A percentile compares a stretch with the other conserved stretches of the same genome.
Conservation (phyloP, 2,888 invertebrate genomes). For the Charanyca ferruginea region DNA sequence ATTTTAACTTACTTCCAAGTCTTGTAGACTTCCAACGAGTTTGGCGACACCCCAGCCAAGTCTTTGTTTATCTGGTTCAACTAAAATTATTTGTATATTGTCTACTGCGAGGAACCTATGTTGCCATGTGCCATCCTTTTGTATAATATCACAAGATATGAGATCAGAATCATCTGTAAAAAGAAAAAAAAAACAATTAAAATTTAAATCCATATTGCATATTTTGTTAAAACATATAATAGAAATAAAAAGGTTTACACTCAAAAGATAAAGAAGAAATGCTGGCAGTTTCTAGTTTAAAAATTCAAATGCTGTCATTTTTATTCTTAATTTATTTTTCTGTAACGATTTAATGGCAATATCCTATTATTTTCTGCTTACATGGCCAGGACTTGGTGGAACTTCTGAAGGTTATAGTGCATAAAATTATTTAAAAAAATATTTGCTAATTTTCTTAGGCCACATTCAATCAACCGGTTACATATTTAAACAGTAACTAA, state of each 20-base stretch:
- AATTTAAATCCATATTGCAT: not conserved
- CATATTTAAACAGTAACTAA: too few relatives aligned
- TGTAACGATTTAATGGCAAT: constrained; percentile 5
- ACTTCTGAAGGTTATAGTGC: not conserved
- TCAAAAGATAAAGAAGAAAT: not conserved
- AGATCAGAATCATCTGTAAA: constrained; percentile 98
- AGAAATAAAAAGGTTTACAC: constrained; percentile 1
- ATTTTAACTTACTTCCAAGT: constrained; percentile 94
- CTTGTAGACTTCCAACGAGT: constrained; percentile 98
- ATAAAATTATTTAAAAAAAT: too few relatives aligned
- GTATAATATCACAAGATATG: constrained; percentile 98
- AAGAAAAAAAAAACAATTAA: not conserved
- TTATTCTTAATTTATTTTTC: constrained; percentile 25
- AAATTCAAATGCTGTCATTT: constrained; percentile 17
- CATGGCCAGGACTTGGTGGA: not conserved
- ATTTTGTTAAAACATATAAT: not conserved
- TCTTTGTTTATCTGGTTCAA: constrained; percentile 98
- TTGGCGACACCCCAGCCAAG: constrained; percentile 99
- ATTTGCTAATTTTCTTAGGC: too few relatives aligned
- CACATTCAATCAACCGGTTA: too few relatives aligned
- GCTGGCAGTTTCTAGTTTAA: constrained; percentile 9
- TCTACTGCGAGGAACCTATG: constrained; percentile 99
- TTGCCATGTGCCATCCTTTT: constrained; percentile 97
- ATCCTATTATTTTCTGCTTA: not conserved
- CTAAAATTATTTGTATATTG: constrained; percentile 97